Evolutionary conservation across 2,797 vertebrate species (phyloP).

Genomic region (Phrynocephalus vlangalii): DNA sequence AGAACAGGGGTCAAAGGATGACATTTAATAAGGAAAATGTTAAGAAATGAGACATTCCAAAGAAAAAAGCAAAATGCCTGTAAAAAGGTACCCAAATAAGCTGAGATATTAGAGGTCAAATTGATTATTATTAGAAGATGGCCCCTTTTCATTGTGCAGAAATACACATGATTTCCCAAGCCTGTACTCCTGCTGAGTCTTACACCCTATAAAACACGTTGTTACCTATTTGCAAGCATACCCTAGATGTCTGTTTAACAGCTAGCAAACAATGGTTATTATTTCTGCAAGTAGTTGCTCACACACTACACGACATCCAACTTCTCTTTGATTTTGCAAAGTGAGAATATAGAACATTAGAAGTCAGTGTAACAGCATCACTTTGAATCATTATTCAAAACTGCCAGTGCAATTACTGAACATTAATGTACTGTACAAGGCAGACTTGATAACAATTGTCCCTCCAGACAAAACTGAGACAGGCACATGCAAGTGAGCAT

Average conservation of each 20-base stretch:
- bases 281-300: background rate
- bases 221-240: background rate
- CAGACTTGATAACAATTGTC: background rate
- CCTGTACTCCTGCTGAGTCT: slow-evolving; percentile 14
- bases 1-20: slow-evolving; percentile 27
- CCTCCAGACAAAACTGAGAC: no score
- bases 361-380: background rate
- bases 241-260: background rate
- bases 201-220: background rate
- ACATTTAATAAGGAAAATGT: slow-evolving; percentile 7
- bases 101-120: background rate
- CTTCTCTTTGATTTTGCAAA: background rate
- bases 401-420: background rate
- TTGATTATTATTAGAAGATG: background rate
- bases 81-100: slow-evolving; percentile 14
- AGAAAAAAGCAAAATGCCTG: slow-evolving; percentile 39
- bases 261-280: background rate
- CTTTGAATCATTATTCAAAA: background rate
- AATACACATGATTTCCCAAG: slow-evolving; percentile 5
- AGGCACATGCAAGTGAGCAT: no score
- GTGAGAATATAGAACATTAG: background rate
- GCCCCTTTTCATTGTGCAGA: background rate
- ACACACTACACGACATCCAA: background rate
- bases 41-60: slow-evolving; percentile 20
- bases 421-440: background rate